A percentile compares a stretch with the other conserved stretches of the same genome.
phyloP scores from a whole-genome alignment of 2,888 invertebrate species.

The Caenorhabditis macrosperma region DNA sequence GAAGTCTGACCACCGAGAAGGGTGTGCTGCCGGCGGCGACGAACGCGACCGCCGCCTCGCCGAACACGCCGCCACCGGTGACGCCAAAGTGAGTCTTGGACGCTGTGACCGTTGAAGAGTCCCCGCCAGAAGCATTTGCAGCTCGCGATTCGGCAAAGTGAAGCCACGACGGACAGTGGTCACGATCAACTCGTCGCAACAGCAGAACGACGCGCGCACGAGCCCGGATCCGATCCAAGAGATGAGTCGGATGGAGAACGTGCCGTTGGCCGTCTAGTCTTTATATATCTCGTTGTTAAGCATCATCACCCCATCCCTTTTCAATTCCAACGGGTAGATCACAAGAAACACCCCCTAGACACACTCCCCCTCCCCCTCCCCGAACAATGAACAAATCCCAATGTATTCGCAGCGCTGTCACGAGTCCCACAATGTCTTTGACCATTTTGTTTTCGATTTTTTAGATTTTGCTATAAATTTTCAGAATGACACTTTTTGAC shows the following conservation, averaged over 20 bases:
- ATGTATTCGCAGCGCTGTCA: neutral
- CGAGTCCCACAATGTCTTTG: neutral
- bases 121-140: constrained; percentile 14
- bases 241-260: constrained; percentile 52
- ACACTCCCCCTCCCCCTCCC: no score
- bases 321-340: constrained; percentile 28
- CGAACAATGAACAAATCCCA: neutral
- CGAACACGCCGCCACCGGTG: constrained; percentile 45
- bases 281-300: neutral
- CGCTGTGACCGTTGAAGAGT: neutral
- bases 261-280: constrained; percentile 54
- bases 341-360: no score
- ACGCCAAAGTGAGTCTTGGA: constrained; percentile 32
- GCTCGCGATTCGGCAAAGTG: constrained; percentile 57
- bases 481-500: no score
- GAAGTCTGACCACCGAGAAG: constrained; percentile 65
- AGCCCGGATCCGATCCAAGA: constrained; percentile 54
- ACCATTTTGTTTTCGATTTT: neutral
- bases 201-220: constrained; percentile 38
- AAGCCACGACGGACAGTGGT: constrained; percentile 69
- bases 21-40: no score
- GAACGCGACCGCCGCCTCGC: constrained; percentile 35
- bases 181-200: constrained; percentile 62
- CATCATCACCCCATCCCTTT: constrained; percentile 20
- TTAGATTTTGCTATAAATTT: no score